Evolutionary conservation across 2,888 invertebrate species (phyloP), one percentile per base, ranked within the genome.

Genomic region (Ennomos erosarius): DNA sequence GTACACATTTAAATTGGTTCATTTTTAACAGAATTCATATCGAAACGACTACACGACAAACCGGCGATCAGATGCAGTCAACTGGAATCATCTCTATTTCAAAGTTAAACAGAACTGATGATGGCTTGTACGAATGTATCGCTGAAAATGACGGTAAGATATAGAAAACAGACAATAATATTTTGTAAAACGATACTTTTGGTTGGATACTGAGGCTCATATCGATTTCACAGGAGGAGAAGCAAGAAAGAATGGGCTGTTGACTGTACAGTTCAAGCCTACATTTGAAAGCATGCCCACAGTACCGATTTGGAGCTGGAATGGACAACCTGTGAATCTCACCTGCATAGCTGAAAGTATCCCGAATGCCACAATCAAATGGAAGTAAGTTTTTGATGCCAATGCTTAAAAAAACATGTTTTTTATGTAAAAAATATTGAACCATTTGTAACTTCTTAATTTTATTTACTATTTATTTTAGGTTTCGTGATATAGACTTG

Each of bases 341-440:
- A 97, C 96, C 60, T 98, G 98, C 79, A 93, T 97, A 45, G 97
- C 98, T n/a, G 96, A 97, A 84, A 94, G 95, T 78, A 94, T 98
- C 74, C 98, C 98, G 3, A 98, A 98, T 81, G 98, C 98, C 0
- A 98, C 98, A 8, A 97, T 98, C 70, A 95, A 95, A 77, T 98
- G 98, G 98, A 94, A 94, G 83, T 94, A 91, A 84, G 90, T 26
- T 6, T 26, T 6, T 26, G 26, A 26, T 26, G 26, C 26, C 26
- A 26, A 3, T 26, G 26, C 6, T 26, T 26, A 26, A 26, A 26
- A 26, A 16, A 26, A 26, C 26, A 6, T 26, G 26, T 6, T 6
- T 4, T 26, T 26, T 6, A 26, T 0, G 26, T 26, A 6, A 26
- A 6, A 26, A 26, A 26, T 6, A 26, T 6, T 26, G 26, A 26